A percentile compares a stretch with the other conserved stretches of the same genome.
These are phyloP conservation scores for Rhinella marina DNA, from an alignment of 2,797 vertebrate species.

Conservation along the genomic window DNA sequence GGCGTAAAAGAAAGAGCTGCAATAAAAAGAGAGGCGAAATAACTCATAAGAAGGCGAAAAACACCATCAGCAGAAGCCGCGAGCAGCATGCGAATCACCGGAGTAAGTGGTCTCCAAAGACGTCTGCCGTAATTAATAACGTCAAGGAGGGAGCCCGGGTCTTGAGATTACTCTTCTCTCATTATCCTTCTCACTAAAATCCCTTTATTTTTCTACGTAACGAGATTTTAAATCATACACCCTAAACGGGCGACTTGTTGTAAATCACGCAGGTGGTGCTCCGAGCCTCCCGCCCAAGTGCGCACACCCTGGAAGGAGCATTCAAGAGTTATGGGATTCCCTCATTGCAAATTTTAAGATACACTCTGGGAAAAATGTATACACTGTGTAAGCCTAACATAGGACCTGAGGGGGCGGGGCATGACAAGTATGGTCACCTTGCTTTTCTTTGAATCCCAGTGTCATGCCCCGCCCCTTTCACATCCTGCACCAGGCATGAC, in stretches of 20 bases:
- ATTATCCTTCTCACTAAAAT: constrained; percentile 61
- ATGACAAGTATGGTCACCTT: no score
- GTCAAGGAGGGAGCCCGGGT: constrained; percentile 60
- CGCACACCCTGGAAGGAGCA: no score
- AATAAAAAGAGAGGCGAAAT: constrained; percentile 65
- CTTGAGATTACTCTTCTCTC: constrained; percentile 59
- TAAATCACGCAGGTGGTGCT: neutral
- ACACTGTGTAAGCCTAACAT: no score
- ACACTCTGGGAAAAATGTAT: no score
- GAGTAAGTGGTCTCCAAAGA: constrained; percentile 59
- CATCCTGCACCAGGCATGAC: no score
- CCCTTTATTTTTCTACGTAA: constrained; percentile 51
- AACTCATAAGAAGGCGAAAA: constrained; percentile 65
- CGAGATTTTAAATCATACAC: constrained; percentile 62
- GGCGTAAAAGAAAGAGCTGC: constrained; percentile 92
- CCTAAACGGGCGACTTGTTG: constrained; percentile 33
- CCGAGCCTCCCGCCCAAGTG: no score
- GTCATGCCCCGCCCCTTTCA: no score
- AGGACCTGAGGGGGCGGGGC: no score
- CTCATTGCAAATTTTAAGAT: no score
- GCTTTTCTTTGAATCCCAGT: no score
- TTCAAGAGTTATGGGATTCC: no score
- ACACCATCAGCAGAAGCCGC: constrained; percentile 67
- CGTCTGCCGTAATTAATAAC: constrained; percentile 68
- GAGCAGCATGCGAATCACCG: constrained; percentile 51